Conservation (phyloP, 2,888 invertebrate genomes). For the Spilarctia lutea region DNA sequence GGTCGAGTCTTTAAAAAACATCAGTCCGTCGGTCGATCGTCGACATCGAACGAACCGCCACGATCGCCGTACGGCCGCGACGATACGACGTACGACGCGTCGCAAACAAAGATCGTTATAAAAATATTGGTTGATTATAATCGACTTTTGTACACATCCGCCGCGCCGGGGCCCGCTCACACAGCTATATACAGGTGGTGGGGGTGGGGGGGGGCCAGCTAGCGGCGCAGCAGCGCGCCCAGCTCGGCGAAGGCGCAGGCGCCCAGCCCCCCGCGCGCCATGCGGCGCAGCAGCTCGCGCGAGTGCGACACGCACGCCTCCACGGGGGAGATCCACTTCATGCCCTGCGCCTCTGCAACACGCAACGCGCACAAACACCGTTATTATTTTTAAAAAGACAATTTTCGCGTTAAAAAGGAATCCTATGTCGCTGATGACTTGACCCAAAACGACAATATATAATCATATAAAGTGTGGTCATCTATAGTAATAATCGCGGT, state of each 20-base stretch:
- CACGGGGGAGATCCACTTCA: slow-evolving; percentile 96
- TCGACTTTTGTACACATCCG: slow-evolving; percentile 36
- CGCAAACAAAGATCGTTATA: slow-evolving; percentile 49
- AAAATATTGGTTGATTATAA: slow-evolving; percentile 47
- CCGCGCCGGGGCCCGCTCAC: slow-evolving; percentile 27
- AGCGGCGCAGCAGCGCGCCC: slow-evolving; percentile 92
- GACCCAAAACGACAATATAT: too few relatives aligned
- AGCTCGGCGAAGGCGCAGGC: slow-evolving; percentile 98
- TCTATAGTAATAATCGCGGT: too few relatives aligned
- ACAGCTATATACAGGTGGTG: slow-evolving; percentile 2
- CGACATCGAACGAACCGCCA: slow-evolving; percentile 34
- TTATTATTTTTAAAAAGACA: too few relatives aligned
- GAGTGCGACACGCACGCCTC: slow-evolving; percentile 97
- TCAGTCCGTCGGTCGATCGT: slow-evolving; percentile 41
- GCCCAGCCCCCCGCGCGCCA: slow-evolving; percentile 96
- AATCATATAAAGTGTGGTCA: too few relatives aligned
- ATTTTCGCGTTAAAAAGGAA: too few relatives aligned
- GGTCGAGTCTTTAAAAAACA: slow-evolving; percentile 46
- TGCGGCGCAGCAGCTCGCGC: slow-evolving; percentile 94
- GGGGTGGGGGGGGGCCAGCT: slow-evolving; percentile 52
- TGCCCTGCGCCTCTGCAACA: slow-evolving; percentile 94
- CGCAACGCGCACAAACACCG: not conserved
- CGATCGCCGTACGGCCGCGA: slow-evolving; percentile 42
- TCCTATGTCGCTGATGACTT: too few relatives aligned
- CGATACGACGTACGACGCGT: slow-evolving; percentile 33